These are phyloP conservation scores for Oopsacas minuta DNA, from an alignment of 37 sponge, comb jelly and placozoan genomes.

Conservation along the genomic window DNA sequence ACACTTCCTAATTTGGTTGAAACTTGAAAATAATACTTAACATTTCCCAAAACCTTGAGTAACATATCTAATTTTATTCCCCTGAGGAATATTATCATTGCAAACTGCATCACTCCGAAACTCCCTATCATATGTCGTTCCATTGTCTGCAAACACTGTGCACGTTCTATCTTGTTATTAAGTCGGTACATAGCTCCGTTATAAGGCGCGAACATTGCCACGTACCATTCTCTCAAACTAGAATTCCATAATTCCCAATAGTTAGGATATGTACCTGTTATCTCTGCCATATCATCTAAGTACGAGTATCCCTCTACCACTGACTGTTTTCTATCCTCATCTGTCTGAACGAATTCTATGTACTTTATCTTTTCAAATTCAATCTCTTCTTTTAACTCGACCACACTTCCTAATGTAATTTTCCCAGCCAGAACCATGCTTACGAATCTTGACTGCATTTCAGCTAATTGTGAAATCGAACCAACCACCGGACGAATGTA, in stretches of 20 bases:
- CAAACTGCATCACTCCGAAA: constrained; percentile 35
- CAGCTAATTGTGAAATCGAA: not conserved
- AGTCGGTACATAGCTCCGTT: constrained; percentile 53
- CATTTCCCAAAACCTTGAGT: constrained; percentile 29
- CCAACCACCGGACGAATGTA: constrained; percentile 1
- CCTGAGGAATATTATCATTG: constrained; percentile 54
- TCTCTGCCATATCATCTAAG: not conserved
- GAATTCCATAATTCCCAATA: constrained; percentile 46
- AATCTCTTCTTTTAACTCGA: not conserved
- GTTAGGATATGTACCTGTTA: constrained; percentile 49
- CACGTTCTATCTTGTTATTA: constrained; percentile 35
- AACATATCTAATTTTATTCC: constrained; percentile 44
- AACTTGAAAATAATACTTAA: constrained; percentile 56
- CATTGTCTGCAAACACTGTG: constrained; percentile 39
- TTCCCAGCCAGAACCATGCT: not conserved
- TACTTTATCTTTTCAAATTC: not conserved
- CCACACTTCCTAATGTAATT: not conserved
- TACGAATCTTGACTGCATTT: not conserved
- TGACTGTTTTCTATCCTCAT: not conserved
- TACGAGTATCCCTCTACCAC: not conserved
- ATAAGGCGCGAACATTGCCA: constrained; percentile 53
- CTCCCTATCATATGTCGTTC: constrained; percentile 37
- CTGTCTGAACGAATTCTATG: not conserved
- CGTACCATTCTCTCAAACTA: constrained; percentile 42
- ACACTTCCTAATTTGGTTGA: constrained; percentile 11